A percentile compares a stretch with the other conserved stretches of the same genome.
Evolutionary conservation across 2,113 vertebrate species (phyloP).

Genomic region (Callipepla squamata): DNA sequence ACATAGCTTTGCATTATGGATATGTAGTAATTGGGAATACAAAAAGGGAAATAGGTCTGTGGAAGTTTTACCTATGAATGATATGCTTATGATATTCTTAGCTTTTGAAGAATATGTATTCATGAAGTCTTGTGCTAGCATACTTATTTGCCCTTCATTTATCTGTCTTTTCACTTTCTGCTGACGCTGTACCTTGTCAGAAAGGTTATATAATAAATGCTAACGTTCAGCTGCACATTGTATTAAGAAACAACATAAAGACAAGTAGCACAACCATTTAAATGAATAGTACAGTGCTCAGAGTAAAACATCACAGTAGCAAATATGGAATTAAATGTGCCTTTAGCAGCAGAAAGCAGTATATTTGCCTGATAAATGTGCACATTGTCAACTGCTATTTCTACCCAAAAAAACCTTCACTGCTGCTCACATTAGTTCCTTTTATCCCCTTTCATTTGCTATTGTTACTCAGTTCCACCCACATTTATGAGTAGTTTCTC

Average conservation of each 20-base stretch:
- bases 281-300: background rate
- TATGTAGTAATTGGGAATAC: background rate
- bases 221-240: background rate
- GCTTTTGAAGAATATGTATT: background rate
- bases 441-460: background rate
- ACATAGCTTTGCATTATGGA: background rate
- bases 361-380: background rate
- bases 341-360: background rate
- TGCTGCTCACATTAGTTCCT: background rate
- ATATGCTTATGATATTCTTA: background rate
- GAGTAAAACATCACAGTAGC: background rate
- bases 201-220: background rate
- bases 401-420: background rate
- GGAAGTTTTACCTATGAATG: background rate
- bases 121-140: background rate
- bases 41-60: accelerated
- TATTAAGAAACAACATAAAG: background rate
- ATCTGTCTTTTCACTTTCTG: background rate
- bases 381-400: background rate
- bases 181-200: background rate
- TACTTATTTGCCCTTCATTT: background rate
- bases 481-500: background rate
- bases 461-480: background rate
- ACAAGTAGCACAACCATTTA: background rate
- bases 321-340: conserved; percentile 16